Conservation (phyloP, 2,888 invertebrate genomes). For the Catocala nupta region DNA sequence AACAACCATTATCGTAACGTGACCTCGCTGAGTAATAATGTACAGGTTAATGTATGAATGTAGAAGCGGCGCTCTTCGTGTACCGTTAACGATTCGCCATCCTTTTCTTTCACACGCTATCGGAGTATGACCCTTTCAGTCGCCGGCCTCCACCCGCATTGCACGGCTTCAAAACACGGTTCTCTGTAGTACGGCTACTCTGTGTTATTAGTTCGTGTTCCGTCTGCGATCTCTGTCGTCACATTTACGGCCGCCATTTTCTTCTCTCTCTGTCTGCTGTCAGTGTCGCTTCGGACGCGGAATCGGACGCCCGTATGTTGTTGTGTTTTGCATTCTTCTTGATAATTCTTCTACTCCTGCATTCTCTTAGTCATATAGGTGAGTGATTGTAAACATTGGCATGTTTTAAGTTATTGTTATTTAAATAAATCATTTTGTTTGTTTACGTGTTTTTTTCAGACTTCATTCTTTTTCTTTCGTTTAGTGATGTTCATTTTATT, state of each 20-base stretch:
- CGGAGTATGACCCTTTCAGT: constrained; percentile 51
- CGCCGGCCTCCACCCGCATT: constrained; percentile 38
- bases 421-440: background rate
- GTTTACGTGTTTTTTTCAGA: background rate
- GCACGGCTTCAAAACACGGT: constrained; percentile 25
- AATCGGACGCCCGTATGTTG: constrained; percentile 65
- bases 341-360: constrained; percentile 73
- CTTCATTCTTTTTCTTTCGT: background rate
- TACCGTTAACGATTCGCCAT: constrained; percentile 31
- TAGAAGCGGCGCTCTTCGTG: constrained; percentile 47
- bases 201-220: constrained; percentile 63
- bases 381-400: constrained; percentile 48
- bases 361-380: constrained; percentile 57
- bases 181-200: constrained; percentile 58
- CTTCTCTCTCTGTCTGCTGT: constrained; percentile 82
- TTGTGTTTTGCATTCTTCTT: constrained; percentile 68
- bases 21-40: constrained; percentile 63
- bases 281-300: constrained; percentile 73
- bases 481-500: background rate
- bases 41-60: constrained; percentile 65
- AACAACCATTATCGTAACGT: constrained; percentile 64
- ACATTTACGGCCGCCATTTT: constrained; percentile 77
- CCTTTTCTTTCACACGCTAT: constrained; percentile 46
- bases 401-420: constrained; percentile 4
- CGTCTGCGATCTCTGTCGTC: constrained; percentile 65